Base-by-base conservation (phyloP, 37 sponge, comb jelly and placozoan genomes). In the Cladorhizidae sp. region DNA sequence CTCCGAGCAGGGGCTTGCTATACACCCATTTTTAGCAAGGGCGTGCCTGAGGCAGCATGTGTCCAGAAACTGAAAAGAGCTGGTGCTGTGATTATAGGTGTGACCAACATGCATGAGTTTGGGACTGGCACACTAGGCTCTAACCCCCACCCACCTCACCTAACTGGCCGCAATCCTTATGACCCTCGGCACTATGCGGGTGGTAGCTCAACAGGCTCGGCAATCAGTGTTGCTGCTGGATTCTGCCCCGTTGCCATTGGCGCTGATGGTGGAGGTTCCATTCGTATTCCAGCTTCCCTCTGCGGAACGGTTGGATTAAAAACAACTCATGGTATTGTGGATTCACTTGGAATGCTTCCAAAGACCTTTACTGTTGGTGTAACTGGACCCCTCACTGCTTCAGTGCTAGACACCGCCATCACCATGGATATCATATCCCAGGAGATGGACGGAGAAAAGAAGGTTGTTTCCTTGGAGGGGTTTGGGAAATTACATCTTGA, bases 221-320 rank as follows among this genome's bases (percentile, higher is more conserved):
- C 91, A 18, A 87, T 83, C 23, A 76, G 88, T 55, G 95, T 97
- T 21, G 91, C 98, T 28, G 80, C 93, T 50, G 98, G 96, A 18
- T 61, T 95, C 33, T 83, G 89, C 28, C 88, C 93, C 31, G 55
- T 97, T 33, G 87, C 98, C 7, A 29, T 94, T 25, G 98, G 98
- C 23, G 73, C 86, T 15, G 98, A 97, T 61, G 98, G 98, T 62
- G 98, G 95, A 26, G 98, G 95, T 17, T 95, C 95, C 0, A 72
- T 97, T n/a, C 83, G 98, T 2, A 86, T 94, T 3, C 98, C 98
- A 23, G 69, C 93, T 22, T 72, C 88, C 3, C 29, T 90, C 23
- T 97, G 98, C 85, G 98, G 98, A 0, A 72, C 90, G n/a, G 93
- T 92, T 12, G 95, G 95, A 0, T 52, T 97, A 8, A 97, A 97